Evolutionary conservation across 1,140 invertebrate genomes (phyloP), one percentile per base, ranked within the genome.

Genomic region (Conus betulinus): DNA sequence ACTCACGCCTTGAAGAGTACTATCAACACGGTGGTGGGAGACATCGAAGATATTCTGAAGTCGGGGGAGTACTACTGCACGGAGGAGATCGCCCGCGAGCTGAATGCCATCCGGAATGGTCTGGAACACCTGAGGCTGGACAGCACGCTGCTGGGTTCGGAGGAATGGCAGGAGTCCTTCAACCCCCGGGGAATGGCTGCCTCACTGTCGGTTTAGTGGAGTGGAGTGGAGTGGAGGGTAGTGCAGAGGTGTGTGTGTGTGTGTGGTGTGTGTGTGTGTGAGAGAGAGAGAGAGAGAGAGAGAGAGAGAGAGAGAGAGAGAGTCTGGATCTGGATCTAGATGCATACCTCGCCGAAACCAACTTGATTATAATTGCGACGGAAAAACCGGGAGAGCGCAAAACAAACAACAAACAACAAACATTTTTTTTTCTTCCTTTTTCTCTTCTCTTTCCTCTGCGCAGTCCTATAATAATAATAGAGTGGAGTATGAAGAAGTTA

Each of bases 101-200:
- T 94, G 39, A 91, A 91, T 7, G 89, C 88, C 23, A 92, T 94
- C 74, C 88, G 90, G 39, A 94, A 93, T 91, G 93, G 91, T 25
- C 79, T 94, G 23, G 90, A 94, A 63, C 93, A 95, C 90, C 88
- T 95, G 20, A 89, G 88, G 39, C 39, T 95, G 55, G 93, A 94
- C 85, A 84, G 90, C 25, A 90, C 88, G 39, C 85, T 92, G n/a
- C 88, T 86, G 39, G 88, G 91, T n/a, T 93, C n/a, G 20, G 84
- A 88, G 25, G 90, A 91, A 11, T 93, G 93, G 93, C 84, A 81
- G 17, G 25, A 63, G 55, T 27, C 55, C 25, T 85, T 85, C 57
- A 83, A 76, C 20, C 53, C 87, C 15, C 71, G 74, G 7, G 20
- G 84, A 11, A 89, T 81, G 6, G 81, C 39, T 11, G 11, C 20